phyloP scores from a whole-genome alignment of 1,140 invertebrate species.

The Dendroctonus ponderosae region DNA sequence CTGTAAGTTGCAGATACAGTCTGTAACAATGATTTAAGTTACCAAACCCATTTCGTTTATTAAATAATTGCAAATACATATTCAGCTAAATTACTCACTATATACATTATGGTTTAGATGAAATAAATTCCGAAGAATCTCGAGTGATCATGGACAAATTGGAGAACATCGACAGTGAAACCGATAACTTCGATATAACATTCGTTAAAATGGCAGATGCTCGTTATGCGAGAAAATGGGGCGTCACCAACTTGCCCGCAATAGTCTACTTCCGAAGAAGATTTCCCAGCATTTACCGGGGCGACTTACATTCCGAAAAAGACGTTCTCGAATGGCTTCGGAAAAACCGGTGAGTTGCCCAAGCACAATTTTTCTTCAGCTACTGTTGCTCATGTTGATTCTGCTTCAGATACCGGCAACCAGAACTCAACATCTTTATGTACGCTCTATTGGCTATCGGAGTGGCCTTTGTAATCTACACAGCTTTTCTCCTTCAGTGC shows the following conservation, averaged over 20 bases:
- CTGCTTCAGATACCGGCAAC: conserved; percentile 70
- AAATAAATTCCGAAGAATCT: conserved; percentile 76
- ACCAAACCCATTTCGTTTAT: too few species aligned
- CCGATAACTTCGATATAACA: conserved; percentile 90
- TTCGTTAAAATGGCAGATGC: conserved; percentile 93
- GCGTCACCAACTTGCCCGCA: conserved; percentile 87
- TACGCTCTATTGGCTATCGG: conserved; percentile 85
- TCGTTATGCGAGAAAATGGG: conserved; percentile 90
- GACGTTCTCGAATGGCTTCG: conserved; percentile 92
- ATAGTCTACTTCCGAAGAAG: conserved; percentile 91
- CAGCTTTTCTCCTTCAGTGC: conserved; percentile 85
- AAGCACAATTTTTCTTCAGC: too few species aligned
- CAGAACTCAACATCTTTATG: conserved; percentile 93
- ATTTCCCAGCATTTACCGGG: conserved; percentile 93
- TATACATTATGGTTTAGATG: conserved; percentile 58
- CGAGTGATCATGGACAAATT: conserved; percentile 76
- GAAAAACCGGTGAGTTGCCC: conserved; percentile 67
- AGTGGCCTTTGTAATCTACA: conserved; percentile 84
- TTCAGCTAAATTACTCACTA: conserved; percentile 12
- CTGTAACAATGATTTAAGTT: too few species aligned
- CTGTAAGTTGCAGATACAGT: conserved; percentile 70
- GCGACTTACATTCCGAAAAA: conserved; percentile 77
- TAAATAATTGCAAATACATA: not conserved
- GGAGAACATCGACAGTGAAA: conserved; percentile 90
- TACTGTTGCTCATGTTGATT: not conserved